These are phyloP conservation scores for Ranitomeya variabilis DNA, from an alignment of 2,113 vertebrate genomes.

Conservation along the genomic window DNA sequence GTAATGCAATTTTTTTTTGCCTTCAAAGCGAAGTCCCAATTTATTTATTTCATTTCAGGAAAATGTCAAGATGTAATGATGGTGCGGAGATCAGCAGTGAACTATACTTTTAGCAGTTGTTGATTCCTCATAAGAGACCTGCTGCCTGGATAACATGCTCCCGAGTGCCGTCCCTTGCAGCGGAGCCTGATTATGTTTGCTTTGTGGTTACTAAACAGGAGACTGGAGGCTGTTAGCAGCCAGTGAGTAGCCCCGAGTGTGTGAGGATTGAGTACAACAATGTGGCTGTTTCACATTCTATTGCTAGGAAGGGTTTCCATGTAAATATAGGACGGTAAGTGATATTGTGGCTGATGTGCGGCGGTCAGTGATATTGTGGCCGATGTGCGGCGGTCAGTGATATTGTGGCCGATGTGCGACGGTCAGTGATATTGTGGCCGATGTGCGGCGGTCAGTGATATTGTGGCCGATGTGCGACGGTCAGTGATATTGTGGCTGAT, in stretches of 20 bases:
- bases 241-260: neutral
- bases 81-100: neutral
- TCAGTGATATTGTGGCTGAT: too few relatives aligned
- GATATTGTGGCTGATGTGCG: neutral
- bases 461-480: too few relatives aligned
- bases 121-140: neutral
- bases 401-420: too few relatives aligned
- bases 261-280: constrained; percentile 19
- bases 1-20: too few relatives aligned
- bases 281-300: constrained; percentile 16
- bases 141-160: neutral
- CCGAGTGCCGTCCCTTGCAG: neutral
- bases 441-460: too few relatives aligned
- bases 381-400: too few relatives aligned
- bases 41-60: neutral
- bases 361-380: too few relatives aligned
- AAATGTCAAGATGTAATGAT: neutral
- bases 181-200: neutral
- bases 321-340: constrained; percentile 14
- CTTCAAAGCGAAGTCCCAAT: too few relatives aligned
- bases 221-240: neutral
- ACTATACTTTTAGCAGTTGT: neutral
- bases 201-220: constrained; percentile 5
- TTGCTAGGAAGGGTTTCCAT: constrained; percentile 3
- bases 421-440: too few relatives aligned